These are phyloP conservation scores for Lithodes maja DNA, from an alignment of 2,888 invertebrate species.

Conservation along the genomic window DNA sequence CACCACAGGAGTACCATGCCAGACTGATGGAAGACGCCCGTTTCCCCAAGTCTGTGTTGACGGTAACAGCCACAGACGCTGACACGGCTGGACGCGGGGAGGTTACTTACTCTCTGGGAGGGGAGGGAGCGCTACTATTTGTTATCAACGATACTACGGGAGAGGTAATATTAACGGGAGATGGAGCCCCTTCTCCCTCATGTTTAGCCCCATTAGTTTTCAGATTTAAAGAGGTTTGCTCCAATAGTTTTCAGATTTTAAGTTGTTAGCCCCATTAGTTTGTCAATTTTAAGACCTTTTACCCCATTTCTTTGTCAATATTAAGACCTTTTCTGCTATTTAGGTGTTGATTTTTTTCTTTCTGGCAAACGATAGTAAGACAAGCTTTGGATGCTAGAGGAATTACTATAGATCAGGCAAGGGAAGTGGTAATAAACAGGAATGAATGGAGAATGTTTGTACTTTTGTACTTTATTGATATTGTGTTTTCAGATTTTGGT, in stretches of 20 bases:
- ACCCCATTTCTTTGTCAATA: too few species aligned
- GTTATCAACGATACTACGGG: conserved; percentile 78
- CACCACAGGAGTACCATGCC: conserved; percentile 82
- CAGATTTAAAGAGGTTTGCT: too few species aligned
- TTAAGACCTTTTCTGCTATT: too few species aligned
- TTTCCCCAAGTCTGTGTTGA: conserved; percentile 79
- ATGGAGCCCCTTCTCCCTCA: too few species aligned
- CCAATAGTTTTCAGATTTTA: background rate
- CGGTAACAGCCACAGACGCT: conserved; percentile 83
- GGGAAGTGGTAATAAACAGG: too few species aligned
- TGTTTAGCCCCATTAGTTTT: too few species aligned
- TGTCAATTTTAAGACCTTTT: too few species aligned
- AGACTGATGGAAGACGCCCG: conserved; percentile 83
- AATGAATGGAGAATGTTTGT: background rate
- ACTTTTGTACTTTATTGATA: background rate
- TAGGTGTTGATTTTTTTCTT: too few species aligned
- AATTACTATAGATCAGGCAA: too few species aligned
- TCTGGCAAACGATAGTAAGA: too few species aligned
- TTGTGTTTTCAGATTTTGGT: conserved; percentile 77
- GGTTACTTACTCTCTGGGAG: conserved; percentile 83
- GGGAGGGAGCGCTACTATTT: conserved; percentile 84
- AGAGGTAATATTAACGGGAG: conserved; percentile 62
- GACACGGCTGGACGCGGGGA: conserved; percentile 80
- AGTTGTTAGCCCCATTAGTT: too few species aligned
- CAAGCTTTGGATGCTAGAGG: too few species aligned